These are phyloP conservation scores for Ochotona princeps DNA, from an alignment of 2,113 vertebrate genomes.

Conservation along the genomic window DNA sequence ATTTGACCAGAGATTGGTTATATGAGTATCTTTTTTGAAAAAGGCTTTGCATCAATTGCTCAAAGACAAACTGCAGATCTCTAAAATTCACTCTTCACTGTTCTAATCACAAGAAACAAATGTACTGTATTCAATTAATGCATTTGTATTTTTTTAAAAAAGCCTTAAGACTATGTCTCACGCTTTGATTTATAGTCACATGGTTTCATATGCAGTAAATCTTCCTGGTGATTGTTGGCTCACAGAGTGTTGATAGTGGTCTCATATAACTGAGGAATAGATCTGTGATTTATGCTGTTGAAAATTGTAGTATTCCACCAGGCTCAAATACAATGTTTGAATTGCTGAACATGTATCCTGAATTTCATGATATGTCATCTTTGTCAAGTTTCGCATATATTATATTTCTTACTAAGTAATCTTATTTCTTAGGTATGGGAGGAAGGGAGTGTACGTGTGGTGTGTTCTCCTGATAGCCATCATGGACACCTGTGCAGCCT, in stretches of 20 bases:
- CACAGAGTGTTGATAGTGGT: neutral
- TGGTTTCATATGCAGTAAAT: neutral
- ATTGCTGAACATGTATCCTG: neutral
- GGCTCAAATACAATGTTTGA: neutral
- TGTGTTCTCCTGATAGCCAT: conserved; percentile 77
- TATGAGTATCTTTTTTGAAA: neutral
- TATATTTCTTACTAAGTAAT: neutral
- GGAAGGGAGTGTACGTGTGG: conserved; percentile 75
- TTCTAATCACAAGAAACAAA: neutral
- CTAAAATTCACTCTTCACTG: neutral
- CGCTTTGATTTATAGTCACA: neutral
- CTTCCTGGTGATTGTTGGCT: neutral
- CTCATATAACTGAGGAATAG: neutral
- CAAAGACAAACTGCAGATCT: neutral
- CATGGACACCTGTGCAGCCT: conserved; percentile 76
- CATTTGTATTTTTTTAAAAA: neutral
- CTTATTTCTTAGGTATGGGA: conserved; percentile 80
- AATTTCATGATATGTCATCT: neutral
- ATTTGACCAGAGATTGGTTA: neutral
- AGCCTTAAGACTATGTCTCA: neutral
- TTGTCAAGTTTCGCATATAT: neutral
- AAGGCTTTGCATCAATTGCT: neutral
- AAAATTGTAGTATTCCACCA: neutral
- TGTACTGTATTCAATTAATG: no score
- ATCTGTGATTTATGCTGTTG: neutral